phyloP scores from a whole-genome alignment of 64 coral and sea anemone species.

The Dendronephthya gigantea region DNA sequence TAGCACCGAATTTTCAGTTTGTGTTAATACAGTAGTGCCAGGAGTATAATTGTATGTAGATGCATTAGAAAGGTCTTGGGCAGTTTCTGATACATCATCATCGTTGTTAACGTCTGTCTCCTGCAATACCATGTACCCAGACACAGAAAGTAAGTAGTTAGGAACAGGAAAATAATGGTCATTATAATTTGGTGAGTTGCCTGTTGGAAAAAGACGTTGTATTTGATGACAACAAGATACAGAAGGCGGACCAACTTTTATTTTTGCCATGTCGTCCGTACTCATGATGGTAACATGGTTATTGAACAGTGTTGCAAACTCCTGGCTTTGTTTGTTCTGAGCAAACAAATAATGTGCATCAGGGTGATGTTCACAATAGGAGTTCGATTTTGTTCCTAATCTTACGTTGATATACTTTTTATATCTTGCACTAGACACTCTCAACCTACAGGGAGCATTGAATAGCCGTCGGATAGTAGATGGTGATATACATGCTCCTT shows the following conservation, averaged over 20 bases:
- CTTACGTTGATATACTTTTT: conserved; percentile 13
- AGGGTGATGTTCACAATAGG: conserved; percentile 7
- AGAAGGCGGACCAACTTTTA: conserved; percentile 21
- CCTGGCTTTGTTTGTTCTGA: conserved; percentile 8
- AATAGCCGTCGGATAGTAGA: conserved; percentile 34
- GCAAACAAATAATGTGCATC: conserved; percentile 35
- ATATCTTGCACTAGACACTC: background rate
- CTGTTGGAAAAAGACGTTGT: background rate
- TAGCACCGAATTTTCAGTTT: too few species aligned
- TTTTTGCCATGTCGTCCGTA: conserved; percentile 18
- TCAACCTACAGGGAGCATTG: background rate
- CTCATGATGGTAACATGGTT: background rate
- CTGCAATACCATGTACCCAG: too few species aligned
- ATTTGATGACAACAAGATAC: conserved; percentile 31
- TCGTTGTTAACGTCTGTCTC: too few species aligned
- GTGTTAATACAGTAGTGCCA: too few species aligned
- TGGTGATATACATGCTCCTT: conserved; percentile 18
- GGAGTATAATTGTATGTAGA: too few species aligned
- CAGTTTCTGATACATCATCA: too few species aligned
- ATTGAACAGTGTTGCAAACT: conserved; percentile 24
- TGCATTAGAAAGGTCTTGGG: too few species aligned
- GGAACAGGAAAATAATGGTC: too few species aligned
- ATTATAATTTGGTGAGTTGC: too few species aligned
- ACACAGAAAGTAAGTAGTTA: too few species aligned
- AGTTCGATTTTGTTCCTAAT: conserved; percentile 23